Conservation (phyloP, 2,888 invertebrate genomes). For the Mythimna pallens region DNA sequence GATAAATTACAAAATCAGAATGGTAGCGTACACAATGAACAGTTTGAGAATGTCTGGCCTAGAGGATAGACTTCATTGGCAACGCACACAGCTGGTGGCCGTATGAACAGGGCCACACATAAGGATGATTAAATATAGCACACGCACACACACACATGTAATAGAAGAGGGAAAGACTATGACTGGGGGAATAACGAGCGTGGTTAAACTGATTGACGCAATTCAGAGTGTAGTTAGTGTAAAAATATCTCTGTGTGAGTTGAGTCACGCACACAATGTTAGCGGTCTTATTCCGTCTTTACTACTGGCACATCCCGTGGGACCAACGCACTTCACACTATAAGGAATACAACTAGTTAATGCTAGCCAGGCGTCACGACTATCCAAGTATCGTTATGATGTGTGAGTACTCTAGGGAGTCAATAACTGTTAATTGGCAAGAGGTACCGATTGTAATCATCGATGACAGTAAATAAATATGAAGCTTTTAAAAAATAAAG, state of each 20-base stretch:
- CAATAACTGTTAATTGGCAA: slow-evolving; percentile 74
- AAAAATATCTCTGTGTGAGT: slow-evolving; percentile 53
- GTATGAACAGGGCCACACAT: slow-evolving; percentile 83
- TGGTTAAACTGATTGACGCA: slow-evolving; percentile 86
- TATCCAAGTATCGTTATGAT: slow-evolving; percentile 75
- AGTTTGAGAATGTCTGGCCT: slow-evolving; percentile 82
- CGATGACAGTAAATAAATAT: slow-evolving; percentile 1
- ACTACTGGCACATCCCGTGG: slow-evolving; percentile 87
- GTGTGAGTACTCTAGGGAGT: slow-evolving; percentile 75
- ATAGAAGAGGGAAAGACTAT: slow-evolving; percentile 78
- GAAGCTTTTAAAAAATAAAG: background rate
- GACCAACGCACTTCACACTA: slow-evolving; percentile 83
- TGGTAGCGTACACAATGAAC: slow-evolving; percentile 31
- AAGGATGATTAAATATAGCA: slow-evolving; percentile 87
- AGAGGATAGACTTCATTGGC: slow-evolving; percentile 88
- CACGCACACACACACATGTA: slow-evolving; percentile 82
- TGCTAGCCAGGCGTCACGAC: slow-evolving; percentile 79
- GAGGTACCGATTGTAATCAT: slow-evolving; percentile 63
- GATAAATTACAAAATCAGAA: slow-evolving; percentile 27
- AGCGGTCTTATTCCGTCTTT: slow-evolving; percentile 85
- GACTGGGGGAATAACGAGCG: slow-evolving; percentile 82
- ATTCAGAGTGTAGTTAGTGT: slow-evolving; percentile 76
- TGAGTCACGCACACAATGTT: slow-evolving; percentile 79
- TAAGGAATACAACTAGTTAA: slow-evolving; percentile 84
- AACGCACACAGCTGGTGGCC: slow-evolving; percentile 86